Evolutionary conservation across 2,113 vertebrate species (phyloP).

Genomic region (Vidua macroura): DNA sequence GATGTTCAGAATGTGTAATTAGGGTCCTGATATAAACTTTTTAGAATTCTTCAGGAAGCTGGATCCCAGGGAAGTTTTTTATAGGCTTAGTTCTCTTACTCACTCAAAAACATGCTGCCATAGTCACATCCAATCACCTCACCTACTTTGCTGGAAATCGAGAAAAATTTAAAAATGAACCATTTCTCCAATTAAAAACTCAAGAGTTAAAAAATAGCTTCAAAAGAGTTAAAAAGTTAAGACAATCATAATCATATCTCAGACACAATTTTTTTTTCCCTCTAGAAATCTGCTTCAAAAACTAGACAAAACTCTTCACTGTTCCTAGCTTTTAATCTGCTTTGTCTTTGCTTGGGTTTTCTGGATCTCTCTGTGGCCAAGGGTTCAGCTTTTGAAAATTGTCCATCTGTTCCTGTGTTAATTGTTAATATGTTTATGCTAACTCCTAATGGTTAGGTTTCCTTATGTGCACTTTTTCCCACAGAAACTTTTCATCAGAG

Average conservation of each 20-base stretch:
- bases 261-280: background rate
- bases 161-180: background rate
- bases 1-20: background rate
- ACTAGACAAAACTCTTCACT: background rate
- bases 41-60: background rate
- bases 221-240: background rate
- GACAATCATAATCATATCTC: background rate
- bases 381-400: background rate
- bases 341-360: background rate
- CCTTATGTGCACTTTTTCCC: background rate
- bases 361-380: background rate
- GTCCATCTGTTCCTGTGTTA: background rate
- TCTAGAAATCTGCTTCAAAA: background rate
- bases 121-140: background rate
- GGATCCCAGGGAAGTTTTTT: background rate
- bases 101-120: background rate
- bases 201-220: background rate
- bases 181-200: background rate
- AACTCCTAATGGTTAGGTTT: background rate
- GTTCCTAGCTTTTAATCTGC: background rate
- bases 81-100: background rate
- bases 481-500: background rate
- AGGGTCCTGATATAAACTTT: background rate
- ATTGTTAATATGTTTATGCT: background rate
- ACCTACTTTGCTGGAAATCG: background rate